Evolutionary conservation across 2,113 vertebrate genomes (phyloP), one percentile per base, ranked within the genome.

Genomic region (Thinocorus orbignyianus): DNA sequence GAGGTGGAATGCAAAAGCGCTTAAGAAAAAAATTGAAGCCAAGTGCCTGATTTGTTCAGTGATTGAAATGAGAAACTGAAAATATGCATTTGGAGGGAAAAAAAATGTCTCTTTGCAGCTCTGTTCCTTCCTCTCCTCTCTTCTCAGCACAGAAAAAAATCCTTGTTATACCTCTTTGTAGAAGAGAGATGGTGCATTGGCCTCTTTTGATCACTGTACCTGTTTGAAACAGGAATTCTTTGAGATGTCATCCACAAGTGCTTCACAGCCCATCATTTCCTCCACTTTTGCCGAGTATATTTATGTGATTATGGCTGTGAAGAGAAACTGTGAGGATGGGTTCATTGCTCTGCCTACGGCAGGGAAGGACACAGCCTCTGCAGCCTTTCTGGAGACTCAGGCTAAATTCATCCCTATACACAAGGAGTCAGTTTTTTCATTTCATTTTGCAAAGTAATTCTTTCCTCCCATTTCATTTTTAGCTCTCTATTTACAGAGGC

Each of bases 401-500:
- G 41, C 54, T 77, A 62, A 77, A 73, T 88, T 46, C 30, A 71
- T 81, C 57, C 30, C 28, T 35, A 8, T 31, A 52, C 33, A 39
- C 0, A 0, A 0, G 0, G 23, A 49, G 24, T 41, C 6, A 0
- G 33, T 89, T 74, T 35, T 73, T 73, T 93, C 62, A 22, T 68
- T 91, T 85, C 23, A 35, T 77, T 93, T 94, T 83, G 71, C 25
- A 74, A 62, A 66, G 61, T 30, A 57, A 41, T 78, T 78, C 24
- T 81, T 96, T 76, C 64, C n/a, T 90, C 37, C 44, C 37, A 2
- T 76, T 92, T 93, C 54, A 54, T 86, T 96, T 95, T 95, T 86
- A 86, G 79, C 24, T 23, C 19, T 86, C 61, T 76, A 4, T 93
- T 95, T 83, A 31, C 49, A 58, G 73, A 65, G 44, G 33, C 4